A percentile compares a stretch with the other conserved stretches of the same genome.
These are phyloP conservation scores for Cephus pygmeus DNA, from an alignment of 2,888 invertebrate genomes.

Conservation along the genomic window DNA sequence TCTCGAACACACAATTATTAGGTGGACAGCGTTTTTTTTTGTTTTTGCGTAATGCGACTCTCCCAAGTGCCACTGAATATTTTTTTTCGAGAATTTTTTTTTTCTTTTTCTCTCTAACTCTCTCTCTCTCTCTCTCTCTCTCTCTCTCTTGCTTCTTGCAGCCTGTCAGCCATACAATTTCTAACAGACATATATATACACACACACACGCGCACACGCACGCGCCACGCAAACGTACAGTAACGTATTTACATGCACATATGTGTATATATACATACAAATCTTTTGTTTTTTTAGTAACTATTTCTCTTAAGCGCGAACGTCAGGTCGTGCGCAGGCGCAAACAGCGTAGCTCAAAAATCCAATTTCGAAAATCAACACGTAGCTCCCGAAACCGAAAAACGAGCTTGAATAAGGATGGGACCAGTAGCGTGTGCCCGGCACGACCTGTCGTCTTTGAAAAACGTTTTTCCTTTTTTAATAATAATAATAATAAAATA, in stretches of 20 bases:
- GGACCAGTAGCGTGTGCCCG: neutral
- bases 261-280: conserved; percentile 22
- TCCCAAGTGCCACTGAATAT: conserved; percentile 6
- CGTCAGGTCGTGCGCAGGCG: conserved; percentile 34
- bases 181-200: conserved; percentile 29
- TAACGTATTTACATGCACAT: conserved; percentile 29
- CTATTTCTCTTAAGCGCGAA: conserved; percentile 28
- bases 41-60: conserved; percentile 10
- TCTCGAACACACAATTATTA: conserved; percentile 28
- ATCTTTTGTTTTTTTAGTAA: conserved; percentile 24
- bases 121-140: conserved; percentile 12
- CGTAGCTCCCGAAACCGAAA: neutral
- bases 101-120: conserved; percentile 16
- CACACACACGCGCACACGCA: conserved; percentile 31
- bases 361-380: neutral
- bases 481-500: conserved; percentile 45
- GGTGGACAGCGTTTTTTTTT: conserved; percentile 21
- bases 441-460: conserved; percentile 26
- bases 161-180: conserved; percentile 32
- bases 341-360: neutral
- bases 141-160: neutral
- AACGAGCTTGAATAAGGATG: neutral
- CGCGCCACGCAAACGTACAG: conserved; percentile 23
- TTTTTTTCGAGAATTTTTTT: conserved; percentile 14
- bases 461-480: conserved; percentile 27